Percentiles rank a stretch among this genome's conserved stretches.
phyloP scores from a whole-genome alignment of 1,140 invertebrate species.

The Olivierus martensii region DNA sequence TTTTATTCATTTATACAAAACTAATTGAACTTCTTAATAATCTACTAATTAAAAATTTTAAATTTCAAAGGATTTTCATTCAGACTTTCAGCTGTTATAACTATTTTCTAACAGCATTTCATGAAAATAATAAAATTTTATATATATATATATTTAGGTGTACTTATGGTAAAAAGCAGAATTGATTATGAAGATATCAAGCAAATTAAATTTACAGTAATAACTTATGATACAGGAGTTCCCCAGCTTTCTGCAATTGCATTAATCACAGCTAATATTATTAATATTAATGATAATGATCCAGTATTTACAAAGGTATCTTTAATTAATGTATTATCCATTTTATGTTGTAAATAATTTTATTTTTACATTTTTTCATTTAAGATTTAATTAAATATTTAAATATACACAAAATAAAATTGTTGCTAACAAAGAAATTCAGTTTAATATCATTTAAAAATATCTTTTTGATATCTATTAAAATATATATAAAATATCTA shows the following conservation, averaged over 20 bases:
- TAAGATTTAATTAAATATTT: neutral
- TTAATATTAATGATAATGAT: slow-evolving; percentile 75
- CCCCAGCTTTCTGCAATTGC: slow-evolving; percentile 61
- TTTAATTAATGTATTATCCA: too few relatives aligned
- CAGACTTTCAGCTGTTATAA: slow-evolving; percentile 24
- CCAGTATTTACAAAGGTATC: slow-evolving; percentile 47
- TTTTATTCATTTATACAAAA: too few relatives aligned
- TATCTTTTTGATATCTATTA: too few relatives aligned
- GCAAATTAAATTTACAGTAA: slow-evolving; percentile 56
- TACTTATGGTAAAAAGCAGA: slow-evolving; percentile 56
- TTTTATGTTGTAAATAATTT: neutral
- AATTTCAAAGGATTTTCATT: too few relatives aligned
- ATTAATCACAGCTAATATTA: slow-evolving; percentile 54
- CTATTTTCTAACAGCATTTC: neutral
- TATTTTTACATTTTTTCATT: neutral
- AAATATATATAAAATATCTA: too few relatives aligned
- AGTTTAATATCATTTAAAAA: too few relatives aligned
- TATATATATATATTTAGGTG: too few relatives aligned
- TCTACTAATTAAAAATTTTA: too few relatives aligned
- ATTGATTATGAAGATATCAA: slow-evolving; percentile 72
- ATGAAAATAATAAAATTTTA: neutral
- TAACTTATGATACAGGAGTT: slow-evolving; percentile 67
- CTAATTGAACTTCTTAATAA: too few relatives aligned
- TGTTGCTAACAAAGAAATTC: too few relatives aligned
- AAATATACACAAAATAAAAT: too few relatives aligned